Percentiles rank a stretch among this genome's conserved stretches.
Evolutionary conservation across 1,140 invertebrate species (phyloP).

Genomic region (Caenorhabditis inopinata): DNA sequence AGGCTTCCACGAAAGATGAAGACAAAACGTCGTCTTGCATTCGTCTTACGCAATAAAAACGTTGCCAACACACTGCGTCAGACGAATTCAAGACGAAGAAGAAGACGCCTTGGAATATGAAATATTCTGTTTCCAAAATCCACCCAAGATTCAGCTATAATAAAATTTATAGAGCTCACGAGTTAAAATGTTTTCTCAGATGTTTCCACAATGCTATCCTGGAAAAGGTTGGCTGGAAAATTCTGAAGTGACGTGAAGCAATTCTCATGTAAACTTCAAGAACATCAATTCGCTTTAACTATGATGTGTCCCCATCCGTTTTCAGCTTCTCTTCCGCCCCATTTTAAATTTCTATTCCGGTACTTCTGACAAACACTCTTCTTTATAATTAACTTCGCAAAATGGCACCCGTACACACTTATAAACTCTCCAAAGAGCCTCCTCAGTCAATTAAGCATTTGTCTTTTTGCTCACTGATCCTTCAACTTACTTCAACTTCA

Average conservation of each 20-base stretch:
- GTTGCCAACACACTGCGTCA: too few relatives aligned
- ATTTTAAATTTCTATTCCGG: not conserved
- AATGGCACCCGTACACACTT: not conserved
- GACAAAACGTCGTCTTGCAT: too few relatives aligned
- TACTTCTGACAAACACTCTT: not conserved
- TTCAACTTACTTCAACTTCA: not conserved
- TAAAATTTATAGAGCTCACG: too few relatives aligned
- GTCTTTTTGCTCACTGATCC: not conserved
- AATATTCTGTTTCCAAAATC: too few relatives aligned
- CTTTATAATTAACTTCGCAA: conserved; percentile 3
- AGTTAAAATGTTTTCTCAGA: too few relatives aligned
- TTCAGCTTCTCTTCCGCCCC: not conserved
- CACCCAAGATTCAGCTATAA: too few relatives aligned
- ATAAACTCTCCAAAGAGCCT: not conserved
- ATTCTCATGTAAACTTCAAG: conserved; percentile 2
- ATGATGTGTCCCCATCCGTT: not conserved
- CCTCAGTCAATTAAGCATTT: not conserved
- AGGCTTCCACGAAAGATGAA: too few relatives aligned
- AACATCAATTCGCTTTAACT: not conserved
- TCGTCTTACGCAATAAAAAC: too few relatives aligned
- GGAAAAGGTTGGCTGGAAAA: too few relatives aligned
- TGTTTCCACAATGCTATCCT: too few relatives aligned
- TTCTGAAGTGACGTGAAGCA: not conserved
- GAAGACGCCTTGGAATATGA: too few relatives aligned
- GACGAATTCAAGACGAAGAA: too few relatives aligned